Conservation (phyloP, 92 coral and sea anemone species). For the Siderastrea siderea region DNA sequence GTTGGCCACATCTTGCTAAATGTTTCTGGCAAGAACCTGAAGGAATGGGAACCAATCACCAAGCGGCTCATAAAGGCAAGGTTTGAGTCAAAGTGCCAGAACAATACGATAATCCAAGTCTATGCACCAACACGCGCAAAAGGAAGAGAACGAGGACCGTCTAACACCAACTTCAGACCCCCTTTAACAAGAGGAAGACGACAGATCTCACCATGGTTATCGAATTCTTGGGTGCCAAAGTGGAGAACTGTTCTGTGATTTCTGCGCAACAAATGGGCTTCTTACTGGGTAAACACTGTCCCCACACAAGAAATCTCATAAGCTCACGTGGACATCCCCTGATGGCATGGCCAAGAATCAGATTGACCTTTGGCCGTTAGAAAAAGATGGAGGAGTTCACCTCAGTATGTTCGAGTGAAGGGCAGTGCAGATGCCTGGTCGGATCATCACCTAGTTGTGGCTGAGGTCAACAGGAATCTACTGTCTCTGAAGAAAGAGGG, state of each 20-base stretch:
- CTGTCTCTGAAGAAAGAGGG: slow-evolving; percentile 19
- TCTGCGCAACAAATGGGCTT: not conserved
- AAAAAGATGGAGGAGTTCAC: not conserved
- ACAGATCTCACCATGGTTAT: slow-evolving; percentile 13
- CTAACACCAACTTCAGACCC: not conserved
- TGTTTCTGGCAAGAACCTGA: slow-evolving; percentile 2
- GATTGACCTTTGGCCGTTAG: not conserved
- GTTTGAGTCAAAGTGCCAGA: not conserved
- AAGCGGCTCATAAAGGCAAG: not conserved
- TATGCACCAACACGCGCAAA: not conserved
- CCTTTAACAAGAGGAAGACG: slow-evolving; percentile 13
- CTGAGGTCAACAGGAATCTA: no score
- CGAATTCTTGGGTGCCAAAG: not conserved
- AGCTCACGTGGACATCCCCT: not conserved
- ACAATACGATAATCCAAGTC: no score
- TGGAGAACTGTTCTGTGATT: no score
- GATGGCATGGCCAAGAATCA: not conserved
- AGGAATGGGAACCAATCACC: not conserved
- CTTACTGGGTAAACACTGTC: not conserved
- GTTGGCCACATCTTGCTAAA: no score
- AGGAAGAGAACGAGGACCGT: slow-evolving; percentile 7
- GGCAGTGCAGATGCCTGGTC: no score
- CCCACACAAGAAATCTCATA: not conserved
- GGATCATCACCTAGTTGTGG: no score
- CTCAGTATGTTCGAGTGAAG: no score